Evolutionary conservation across 2,113 vertebrate species (phyloP).

Genomic region (Cyprinodon brontotheroides): DNA sequence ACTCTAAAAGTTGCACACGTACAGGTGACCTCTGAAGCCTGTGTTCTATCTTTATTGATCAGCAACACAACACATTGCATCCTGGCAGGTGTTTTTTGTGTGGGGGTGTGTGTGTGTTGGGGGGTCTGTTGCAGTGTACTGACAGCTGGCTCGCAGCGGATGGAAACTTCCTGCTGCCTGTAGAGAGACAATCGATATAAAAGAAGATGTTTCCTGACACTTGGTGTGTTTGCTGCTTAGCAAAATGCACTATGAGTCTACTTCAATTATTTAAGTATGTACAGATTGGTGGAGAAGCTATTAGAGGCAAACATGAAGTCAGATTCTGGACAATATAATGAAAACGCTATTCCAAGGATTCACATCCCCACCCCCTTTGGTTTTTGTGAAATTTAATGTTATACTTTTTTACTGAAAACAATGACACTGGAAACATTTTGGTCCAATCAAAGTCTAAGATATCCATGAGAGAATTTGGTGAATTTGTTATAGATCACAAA

Average conservation of each 20-base stretch:
- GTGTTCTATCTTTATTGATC: slow-evolving; percentile 20
- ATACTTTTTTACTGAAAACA: no score
- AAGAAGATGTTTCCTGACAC: slow-evolving; percentile 13
- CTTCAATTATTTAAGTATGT: background rate
- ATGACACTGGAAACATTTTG: no score
- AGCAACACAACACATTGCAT: slow-evolving; percentile 1
- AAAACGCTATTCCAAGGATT: no score
- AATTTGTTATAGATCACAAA: no score
- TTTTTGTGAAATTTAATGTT: no score
- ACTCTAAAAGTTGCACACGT: slow-evolving; percentile 5
- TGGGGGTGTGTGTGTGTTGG: background rate
- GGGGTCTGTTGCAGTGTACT: background rate
- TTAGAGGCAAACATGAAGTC: background rate
- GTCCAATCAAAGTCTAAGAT: no score
- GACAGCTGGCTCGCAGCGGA: slow-evolving; percentile 16
- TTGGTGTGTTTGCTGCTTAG: slow-evolving; percentile 8
- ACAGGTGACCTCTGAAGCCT: slow-evolving; percentile 16
- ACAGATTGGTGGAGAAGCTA: background rate
- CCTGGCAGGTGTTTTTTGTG: background rate
- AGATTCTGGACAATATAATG: background rate
- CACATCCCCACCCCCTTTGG: no score
- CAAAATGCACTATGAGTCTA: background rate
- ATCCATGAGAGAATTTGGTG: no score
- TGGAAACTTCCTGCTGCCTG: slow-evolving; percentile 22
- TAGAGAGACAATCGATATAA: slow-evolving; percentile 10